Evolutionary conservation across 1,140 invertebrate species (phyloP).

Genomic region (Megalopta genalis): DNA sequence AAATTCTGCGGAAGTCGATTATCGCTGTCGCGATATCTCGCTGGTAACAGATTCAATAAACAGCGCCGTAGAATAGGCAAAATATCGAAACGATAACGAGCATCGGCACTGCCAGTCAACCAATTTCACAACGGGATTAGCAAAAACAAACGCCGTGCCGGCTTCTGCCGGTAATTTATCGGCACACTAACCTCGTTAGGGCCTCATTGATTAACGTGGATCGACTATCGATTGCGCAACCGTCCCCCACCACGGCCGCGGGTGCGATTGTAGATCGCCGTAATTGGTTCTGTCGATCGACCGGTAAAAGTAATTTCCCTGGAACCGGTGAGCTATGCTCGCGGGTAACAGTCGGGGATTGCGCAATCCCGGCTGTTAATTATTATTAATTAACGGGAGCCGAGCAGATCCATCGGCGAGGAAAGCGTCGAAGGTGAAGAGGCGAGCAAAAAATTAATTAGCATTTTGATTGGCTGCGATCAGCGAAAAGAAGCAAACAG

Average conservation of each 20-base stretch:
- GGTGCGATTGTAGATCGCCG: neutral
- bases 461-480: conserved; percentile 25
- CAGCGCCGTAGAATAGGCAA: neutral
- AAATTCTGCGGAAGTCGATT: neutral
- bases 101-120: neutral
- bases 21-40: too few relatives aligned
- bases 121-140: neutral
- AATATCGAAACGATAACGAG: neutral
- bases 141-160: conserved; percentile 17
- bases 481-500: neutral
- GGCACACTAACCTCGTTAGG: neutral
- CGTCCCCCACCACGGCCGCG: neutral
- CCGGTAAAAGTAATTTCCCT: neutral
- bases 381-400: conserved; percentile 22
- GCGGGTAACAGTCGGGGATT: neutral
- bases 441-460: conserved; percentile 6
- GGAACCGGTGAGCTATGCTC: neutral
- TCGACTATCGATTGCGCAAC: conserved; percentile 1
- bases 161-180: neutral
- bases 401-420: neutral
- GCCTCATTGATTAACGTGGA: neutral
- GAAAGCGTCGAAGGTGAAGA: conserved; percentile 1
- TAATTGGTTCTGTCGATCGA: conserved; percentile 11
- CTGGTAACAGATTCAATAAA: neutral
- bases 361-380: neutral